These are phyloP conservation scores for Geodia barretti DNA, from an alignment of 37 sponge, comb jelly and placozoan genomes.

Conservation along the genomic window DNA sequence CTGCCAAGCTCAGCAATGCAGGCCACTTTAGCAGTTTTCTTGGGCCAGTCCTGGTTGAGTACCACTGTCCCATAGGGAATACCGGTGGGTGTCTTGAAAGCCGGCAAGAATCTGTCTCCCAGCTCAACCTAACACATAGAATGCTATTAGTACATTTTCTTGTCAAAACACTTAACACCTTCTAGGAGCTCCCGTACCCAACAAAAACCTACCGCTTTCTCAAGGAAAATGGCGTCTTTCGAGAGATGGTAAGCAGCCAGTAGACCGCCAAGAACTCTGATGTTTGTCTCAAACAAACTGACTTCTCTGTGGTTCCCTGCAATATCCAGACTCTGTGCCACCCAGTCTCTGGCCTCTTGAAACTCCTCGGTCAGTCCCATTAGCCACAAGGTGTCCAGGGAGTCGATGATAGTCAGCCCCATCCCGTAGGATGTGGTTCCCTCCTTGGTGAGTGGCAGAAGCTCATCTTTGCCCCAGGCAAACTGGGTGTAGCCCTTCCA, in stretches of 20 bases:
- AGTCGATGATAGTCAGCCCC: slow-evolving; percentile 90
- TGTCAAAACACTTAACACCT: too few relatives aligned
- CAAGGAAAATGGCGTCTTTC: slow-evolving; percentile 72
- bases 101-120: slow-evolving; percentile 73
- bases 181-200: too few relatives aligned
- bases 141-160: not conserved
- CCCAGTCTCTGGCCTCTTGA: slow-evolving; percentile 79
- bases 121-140: slow-evolving; percentile 61
- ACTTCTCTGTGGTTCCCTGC: slow-evolving; percentile 57
- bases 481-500: slow-evolving; percentile 85
- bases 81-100: slow-evolving; percentile 82
- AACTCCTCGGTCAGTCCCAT: slow-evolving; percentile 89
- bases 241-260: slow-evolving; percentile 89
- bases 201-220: slow-evolving; percentile 95
- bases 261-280: slow-evolving; percentile 90
- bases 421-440: slow-evolving; percentile 49
- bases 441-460: slow-evolving; percentile 63
- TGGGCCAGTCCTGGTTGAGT: slow-evolving; percentile 50
- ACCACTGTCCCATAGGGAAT: slow-evolving; percentile 84
- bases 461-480: slow-evolving; percentile 92
- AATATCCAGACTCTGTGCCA: slow-evolving; percentile 43
- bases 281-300: slow-evolving; percentile 94
- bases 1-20: slow-evolving; percentile 86
- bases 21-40: slow-evolving; percentile 26
- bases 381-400: slow-evolving; percentile 93